These are phyloP conservation scores for Chaetorhynchus papuensis DNA, from an alignment of 2,113 vertebrate species.

Conservation along the genomic window DNA sequence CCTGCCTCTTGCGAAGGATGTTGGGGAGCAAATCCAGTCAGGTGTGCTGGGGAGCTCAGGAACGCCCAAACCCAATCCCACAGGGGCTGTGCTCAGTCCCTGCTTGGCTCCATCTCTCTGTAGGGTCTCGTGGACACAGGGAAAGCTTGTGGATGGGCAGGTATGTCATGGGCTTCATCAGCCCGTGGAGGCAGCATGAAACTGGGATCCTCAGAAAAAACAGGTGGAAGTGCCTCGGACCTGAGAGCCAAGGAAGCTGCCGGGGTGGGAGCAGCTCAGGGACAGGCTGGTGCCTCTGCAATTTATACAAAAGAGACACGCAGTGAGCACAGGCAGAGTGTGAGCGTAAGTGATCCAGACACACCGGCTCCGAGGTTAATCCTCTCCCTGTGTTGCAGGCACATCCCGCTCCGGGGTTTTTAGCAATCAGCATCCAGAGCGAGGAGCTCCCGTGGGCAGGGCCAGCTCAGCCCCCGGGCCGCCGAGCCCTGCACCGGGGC, in stretches of 20 bases:
- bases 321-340: fast-evolving
- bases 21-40: background rate
- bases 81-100: fast-evolving
- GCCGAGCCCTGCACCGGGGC: background rate
- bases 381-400: background rate
- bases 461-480: background rate
- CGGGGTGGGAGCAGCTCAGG: background rate
- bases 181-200: background rate
- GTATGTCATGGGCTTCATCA: fast-evolving
- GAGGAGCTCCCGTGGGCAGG: background rate
- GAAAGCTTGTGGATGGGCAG: background rate
- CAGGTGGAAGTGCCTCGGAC: background rate
- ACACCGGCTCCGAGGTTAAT: background rate
- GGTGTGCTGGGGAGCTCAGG: fast-evolving
- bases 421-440: background rate
- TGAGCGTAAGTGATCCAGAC: background rate
- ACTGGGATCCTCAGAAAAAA: background rate
- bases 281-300: background rate
- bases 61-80: background rate
- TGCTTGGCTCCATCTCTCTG: background rate
- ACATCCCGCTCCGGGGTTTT: background rate
- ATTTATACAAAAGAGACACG: fast-evolving
- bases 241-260: background rate
- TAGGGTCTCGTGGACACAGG: fast-evolving
- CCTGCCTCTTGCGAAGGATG: background rate